Conservation (phyloP, 2,113 vertebrate species). For the Daubentonia madagascariensis region DNA sequence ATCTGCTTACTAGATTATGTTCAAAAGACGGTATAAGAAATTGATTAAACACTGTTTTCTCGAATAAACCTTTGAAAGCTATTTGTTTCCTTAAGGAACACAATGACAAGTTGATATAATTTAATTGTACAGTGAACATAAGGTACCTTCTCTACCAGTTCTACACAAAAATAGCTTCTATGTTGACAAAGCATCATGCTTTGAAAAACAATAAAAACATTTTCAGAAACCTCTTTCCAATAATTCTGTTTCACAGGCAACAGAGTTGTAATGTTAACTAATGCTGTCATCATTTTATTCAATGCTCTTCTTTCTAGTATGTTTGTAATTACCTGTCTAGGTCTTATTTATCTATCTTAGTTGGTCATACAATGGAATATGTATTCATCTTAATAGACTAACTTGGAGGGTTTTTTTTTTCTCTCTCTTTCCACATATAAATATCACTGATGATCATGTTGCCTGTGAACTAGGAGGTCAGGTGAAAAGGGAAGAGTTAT, state of each 20-base stretch:
- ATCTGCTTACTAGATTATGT: conserved; percentile 69
- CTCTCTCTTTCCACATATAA: not conserved
- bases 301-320: not conserved
- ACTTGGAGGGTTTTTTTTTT: not conserved
- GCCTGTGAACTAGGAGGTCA: not conserved
- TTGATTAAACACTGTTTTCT: conserved; percentile 70
- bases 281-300: not conserved
- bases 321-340: not conserved
- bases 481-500: not conserved
- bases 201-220: not conserved
- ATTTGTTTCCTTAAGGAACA: not conserved
- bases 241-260: conserved; percentile 3
- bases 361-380: not conserved
- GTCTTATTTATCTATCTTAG: not conserved
- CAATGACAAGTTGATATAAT: not conserved
- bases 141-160: not conserved
- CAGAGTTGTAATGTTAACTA: not conserved
- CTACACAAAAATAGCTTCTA: not conserved
- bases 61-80: conserved; percentile 44
- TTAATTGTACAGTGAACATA: not conserved
- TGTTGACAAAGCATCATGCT: not conserved
- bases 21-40: conserved; percentile 58
- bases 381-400: not conserved
- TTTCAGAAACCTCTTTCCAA: conserved; percentile 14
- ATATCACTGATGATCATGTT: not conserved